Evolutionary conservation across 2,797 vertebrate genomes (phyloP).

Genomic region (Chaetophractus vellerosus): DNA sequence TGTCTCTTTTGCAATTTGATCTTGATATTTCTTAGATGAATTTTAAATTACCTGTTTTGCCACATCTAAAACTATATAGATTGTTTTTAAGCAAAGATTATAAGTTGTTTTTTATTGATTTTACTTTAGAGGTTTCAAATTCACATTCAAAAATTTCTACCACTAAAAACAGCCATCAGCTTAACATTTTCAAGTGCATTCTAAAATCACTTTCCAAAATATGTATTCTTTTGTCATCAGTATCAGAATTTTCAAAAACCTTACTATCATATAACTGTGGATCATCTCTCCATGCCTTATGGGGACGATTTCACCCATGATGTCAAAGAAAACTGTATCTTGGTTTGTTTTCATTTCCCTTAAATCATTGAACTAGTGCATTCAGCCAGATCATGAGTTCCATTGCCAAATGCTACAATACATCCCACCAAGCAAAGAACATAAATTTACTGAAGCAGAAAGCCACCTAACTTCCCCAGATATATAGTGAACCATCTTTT

Average conservation of each 20-base stretch:
- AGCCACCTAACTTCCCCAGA: background rate
- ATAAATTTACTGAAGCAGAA: background rate
- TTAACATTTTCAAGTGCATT: slow-evolving; percentile 47
- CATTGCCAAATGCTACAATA: background rate
- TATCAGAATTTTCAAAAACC: slow-evolving; percentile 43
- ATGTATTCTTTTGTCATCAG: slow-evolving; percentile 8
- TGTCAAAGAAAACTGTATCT: background rate
- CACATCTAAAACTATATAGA: slow-evolving; percentile 26
- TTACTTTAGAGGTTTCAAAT: slow-evolving; percentile 67
- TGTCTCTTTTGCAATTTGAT: slow-evolving; percentile 4
- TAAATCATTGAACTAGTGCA: background rate
- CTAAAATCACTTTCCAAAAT: slow-evolving; percentile 49
- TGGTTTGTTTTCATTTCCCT: slow-evolving; percentile 49
- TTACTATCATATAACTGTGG: background rate
- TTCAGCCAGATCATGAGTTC: background rate
- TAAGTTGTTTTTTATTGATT: slow-evolving; percentile 14
- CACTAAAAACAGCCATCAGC: background rate
- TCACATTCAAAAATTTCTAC: slow-evolving; percentile 17
- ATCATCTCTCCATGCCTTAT: background rate
- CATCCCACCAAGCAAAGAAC: background rate
- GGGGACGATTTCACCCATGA: slow-evolving; percentile 28
- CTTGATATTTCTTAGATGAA: slow-evolving; percentile 30
- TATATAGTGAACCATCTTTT: background rate
- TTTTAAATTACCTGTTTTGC: slow-evolving; percentile 57
- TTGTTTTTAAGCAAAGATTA: slow-evolving; percentile 17